Conservation (phyloP, 2,113 vertebrate genomes). For the Uropsilus gracilis region DNA sequence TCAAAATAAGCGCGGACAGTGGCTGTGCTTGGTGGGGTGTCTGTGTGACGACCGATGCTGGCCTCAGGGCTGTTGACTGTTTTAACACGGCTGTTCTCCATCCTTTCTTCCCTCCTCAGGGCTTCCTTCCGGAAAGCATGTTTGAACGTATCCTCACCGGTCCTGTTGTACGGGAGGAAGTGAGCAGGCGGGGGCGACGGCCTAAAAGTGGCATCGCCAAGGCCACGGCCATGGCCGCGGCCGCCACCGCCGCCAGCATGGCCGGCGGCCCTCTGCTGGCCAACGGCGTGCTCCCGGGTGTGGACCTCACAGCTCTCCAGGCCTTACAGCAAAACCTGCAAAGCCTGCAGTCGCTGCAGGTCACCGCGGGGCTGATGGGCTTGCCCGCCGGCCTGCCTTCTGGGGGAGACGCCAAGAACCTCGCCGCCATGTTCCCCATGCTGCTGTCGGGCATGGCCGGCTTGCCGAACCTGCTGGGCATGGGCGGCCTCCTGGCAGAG, state of each 20-base stretch:
- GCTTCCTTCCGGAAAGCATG: conserved; percentile 98
- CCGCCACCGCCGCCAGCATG: conserved; percentile 79
- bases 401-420: conserved; percentile 90
- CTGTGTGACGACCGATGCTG: no score
- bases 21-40: no score
- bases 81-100: neutral
- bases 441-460: conserved; percentile 96
- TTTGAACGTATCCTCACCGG: conserved; percentile 98
- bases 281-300: conserved; percentile 92
- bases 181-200: conserved; percentile 95
- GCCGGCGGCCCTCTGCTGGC: conserved; percentile 89
- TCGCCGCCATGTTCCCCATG: conserved; percentile 98
- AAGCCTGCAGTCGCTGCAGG: conserved; percentile 95
- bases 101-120: conserved; percentile 83
- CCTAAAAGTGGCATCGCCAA: conserved; percentile 95
- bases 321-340: conserved; percentile 98
- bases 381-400: conserved; percentile 91
- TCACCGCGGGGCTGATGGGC: conserved; percentile 95
- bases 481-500: conserved; percentile 91
- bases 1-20: no score
- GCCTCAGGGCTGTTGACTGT: no score
- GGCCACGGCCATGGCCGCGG: conserved; percentile 82
- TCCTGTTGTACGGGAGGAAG: conserved; percentile 97
- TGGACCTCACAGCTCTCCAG: conserved; percentile 96
- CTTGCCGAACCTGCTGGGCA: conserved; percentile 94